Evolutionary conservation across 2,888 invertebrate genomes (phyloP), one percentile per base, ranked within the genome.

Genomic region (Teleiodes luculella): DNA sequence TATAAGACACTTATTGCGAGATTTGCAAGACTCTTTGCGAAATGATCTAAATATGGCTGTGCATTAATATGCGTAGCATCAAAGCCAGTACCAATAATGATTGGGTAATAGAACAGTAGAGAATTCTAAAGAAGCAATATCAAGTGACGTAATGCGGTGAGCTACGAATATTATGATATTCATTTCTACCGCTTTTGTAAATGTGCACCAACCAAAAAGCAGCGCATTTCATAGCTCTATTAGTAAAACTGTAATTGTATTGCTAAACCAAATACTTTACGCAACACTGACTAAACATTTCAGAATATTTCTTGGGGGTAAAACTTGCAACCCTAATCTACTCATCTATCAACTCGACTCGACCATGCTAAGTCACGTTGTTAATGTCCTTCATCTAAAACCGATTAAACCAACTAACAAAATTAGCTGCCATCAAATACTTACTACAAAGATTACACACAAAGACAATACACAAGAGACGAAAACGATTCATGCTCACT

Each of bases 101-200:
- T 85, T 80, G 68, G 62, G 74, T 67, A 83, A 85, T 68, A 48
- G 43, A 20, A 24, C 24, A 24, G 24, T 8, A 10, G 10, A 43
- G 43, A 24, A 11, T 78, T 76, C 79, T 78, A 69, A 76, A 76
- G 70, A 72, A 70, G 74, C 74, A 70, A 68, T 65, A 59, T 50
- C 16, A 8, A 7, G 64, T 80, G 82, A 76, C 67, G 74, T 73
- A 79, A 81, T 61, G 41, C 31, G 41, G 61, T 62, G 57, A 62
- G 60, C 61, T 61, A 64, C 24, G 3, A 24, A 24, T 24, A 24
- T 24, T 24, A 24, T 55, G 55, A 59, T 64, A 61, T 58, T 59
- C 57, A 60, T 56, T 53, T 53, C 52, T 57, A 24, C 24, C 31
- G 4, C 36, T 37, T 43, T 54, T 56, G 51, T 52, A 18, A 36